Evolutionary conservation across 2,888 invertebrate genomes (phyloP), one percentile per base, ranked within the genome.

Genomic region (Malacosoma neustria): DNA sequence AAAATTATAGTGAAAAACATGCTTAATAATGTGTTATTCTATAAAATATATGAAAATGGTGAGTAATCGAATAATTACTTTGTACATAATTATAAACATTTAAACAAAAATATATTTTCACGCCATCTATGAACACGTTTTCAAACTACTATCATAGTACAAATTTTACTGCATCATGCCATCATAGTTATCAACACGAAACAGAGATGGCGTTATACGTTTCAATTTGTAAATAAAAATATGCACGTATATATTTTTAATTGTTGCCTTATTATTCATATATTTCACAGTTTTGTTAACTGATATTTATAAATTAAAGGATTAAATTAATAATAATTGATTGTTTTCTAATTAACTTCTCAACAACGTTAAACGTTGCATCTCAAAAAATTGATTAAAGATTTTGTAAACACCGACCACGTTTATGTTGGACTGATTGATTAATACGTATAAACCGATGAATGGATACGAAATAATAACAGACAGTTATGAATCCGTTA

Each of bases 381-480:
- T 2, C 22, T 22, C 22, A 9, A 9, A 22, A 2, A 7, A n/a
- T 5, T 22, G 22, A 22, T 22, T 22, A 9, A 22, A 22, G 22
- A 22, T 6, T 22, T 22, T 22, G 22, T 22, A 22, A 22, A 22
- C 22, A 22, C 3, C 9, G 43, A 46, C 49, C 44, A 43, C 49
- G 43, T 51, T 41, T 22, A 22, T 7, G 22, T 22, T 22, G 22
- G 22, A n/a, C n/a, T n/a, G n/a, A n/a, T n/a, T n/a, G n/a, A 43
- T 45, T 35, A 39, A 39, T 32, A 9, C 4, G 6, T 9, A 32
- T 22, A 22, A 9, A 22, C 22, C 5, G 22, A 22, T 22, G 22
- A 22, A 22, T 22, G 22, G 22, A 22, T 7, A 22, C 6, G 2
- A 22, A 3, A 22, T 22, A 22, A 22, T 22, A 22, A 22, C 5